Evolutionary conservation across 2,888 invertebrate species (phyloP).

Genomic region (Acleris literana): DNA sequence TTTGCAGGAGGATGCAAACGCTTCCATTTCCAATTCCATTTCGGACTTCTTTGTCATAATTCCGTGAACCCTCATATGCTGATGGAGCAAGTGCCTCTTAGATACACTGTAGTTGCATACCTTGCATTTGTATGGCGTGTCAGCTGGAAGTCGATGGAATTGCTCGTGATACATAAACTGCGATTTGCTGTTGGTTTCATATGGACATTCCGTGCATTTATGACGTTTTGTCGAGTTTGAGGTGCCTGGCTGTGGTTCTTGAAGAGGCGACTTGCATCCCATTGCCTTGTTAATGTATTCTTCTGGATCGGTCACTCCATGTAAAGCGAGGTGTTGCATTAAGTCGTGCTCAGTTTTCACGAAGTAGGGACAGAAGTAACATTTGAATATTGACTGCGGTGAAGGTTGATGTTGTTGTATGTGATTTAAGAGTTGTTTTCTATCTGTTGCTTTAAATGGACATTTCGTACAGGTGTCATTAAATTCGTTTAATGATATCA

Average conservation of each 20-base stretch:
- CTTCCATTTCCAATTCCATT: constrained; percentile 72
- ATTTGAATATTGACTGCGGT: constrained; percentile 88
- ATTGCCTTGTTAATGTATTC: constrained; percentile 79
- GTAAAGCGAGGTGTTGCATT: constrained; percentile 86
- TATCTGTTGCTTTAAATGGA: constrained; percentile 86
- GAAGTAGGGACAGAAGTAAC: constrained; percentile 91
- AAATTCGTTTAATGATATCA: constrained; percentile 57
- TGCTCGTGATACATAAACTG: constrained; percentile 94
- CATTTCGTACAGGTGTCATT: constrained; percentile 86
- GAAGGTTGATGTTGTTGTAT: constrained; percentile 88
- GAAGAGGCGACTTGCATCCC: constrained; percentile 64
- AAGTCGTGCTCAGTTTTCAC: constrained; percentile 88
- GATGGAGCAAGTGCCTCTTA: constrained; percentile 91
- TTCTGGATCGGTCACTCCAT: constrained; percentile 85
- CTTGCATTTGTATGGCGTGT: constrained; percentile 91
- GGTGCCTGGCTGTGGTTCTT: constrained; percentile 53
- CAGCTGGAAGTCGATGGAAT: constrained; percentile 88
- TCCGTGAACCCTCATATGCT: constrained; percentile 91
- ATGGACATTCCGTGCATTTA: constrained; percentile 91
- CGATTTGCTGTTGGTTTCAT: constrained; percentile 92
- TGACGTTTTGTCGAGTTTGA: constrained; percentile 84
- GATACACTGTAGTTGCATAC: constrained; percentile 93
- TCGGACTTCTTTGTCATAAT: constrained; percentile 75
- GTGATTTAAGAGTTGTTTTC: constrained; percentile 85
- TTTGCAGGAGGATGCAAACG: constrained; percentile 49